Conservation (phyloP, 2,797 vertebrate species). For the Chaenodraco wilsoni region DNA sequence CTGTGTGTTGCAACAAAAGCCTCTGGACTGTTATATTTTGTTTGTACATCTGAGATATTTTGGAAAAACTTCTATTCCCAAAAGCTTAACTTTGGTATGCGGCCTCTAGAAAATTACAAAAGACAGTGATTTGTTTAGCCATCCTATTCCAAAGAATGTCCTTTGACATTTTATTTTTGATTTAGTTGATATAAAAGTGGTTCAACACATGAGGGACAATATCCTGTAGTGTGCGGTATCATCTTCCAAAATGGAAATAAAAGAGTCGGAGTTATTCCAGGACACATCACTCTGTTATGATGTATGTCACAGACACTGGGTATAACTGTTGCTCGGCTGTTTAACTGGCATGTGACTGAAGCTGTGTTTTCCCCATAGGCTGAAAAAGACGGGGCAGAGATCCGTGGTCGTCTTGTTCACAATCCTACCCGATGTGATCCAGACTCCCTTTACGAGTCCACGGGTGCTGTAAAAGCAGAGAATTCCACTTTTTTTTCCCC, state of each 20-base stretch:
- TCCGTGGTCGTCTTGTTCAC: slow-evolving; percentile 45
- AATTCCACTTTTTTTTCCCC: slow-evolving; percentile 59
- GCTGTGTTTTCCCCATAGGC: slow-evolving; percentile 52
- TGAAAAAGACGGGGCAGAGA: slow-evolving; percentile 40
- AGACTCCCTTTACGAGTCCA: slow-evolving; percentile 71
- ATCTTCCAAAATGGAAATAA: slow-evolving; percentile 62
- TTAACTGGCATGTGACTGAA: slow-evolving; percentile 44
- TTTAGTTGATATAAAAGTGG: slow-evolving; percentile 58
- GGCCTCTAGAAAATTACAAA: slow-evolving; percentile 64
- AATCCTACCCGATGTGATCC: slow-evolving; percentile 60
- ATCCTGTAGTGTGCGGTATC: slow-evolving; percentile 55
- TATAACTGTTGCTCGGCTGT: slow-evolving; percentile 51
- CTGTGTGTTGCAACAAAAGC: not conserved
- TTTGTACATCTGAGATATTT: slow-evolving; percentile 63
- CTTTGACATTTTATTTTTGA: slow-evolving; percentile 70
- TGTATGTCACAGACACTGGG: slow-evolving; percentile 48
- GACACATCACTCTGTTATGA: slow-evolving; percentile 61
- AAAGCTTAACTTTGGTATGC: slow-evolving; percentile 59
- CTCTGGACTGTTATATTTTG: slow-evolving; percentile 34
- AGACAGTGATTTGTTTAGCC: slow-evolving; percentile 58
- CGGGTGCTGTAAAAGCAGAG: slow-evolving; percentile 57
- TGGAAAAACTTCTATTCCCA: slow-evolving; percentile 61
- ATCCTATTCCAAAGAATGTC: slow-evolving; percentile 50
- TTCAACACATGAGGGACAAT: slow-evolving; percentile 61
- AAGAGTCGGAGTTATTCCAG: slow-evolving; percentile 61